phyloP scores from a whole-genome alignment of 1,140 invertebrate species.

The Tribolium castaneum region DNA sequence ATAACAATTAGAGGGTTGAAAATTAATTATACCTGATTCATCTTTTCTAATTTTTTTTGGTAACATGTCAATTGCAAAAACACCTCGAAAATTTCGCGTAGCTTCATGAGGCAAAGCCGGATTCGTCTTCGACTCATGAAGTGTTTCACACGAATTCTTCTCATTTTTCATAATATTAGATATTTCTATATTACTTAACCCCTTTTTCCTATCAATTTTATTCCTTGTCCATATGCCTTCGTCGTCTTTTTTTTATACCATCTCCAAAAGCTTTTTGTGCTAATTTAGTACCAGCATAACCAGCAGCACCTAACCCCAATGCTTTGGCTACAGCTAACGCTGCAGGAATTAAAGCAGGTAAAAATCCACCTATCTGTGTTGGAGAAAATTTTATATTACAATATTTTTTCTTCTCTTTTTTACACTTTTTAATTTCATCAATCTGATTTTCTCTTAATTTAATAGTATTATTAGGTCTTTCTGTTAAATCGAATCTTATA shows the following conservation, averaged over 20 bases:
- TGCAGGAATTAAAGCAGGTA: conserved; percentile 37
- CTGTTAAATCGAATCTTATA: conserved; percentile 34
- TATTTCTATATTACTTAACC: conserved; percentile 32
- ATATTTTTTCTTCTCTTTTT: conserved; percentile 40
- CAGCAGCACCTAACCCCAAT: conserved; percentile 40
- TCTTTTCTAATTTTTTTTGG: conserved; percentile 41
- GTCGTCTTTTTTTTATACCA: conserved; percentile 8
- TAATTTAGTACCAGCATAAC: conserved; percentile 42
- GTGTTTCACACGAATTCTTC: conserved; percentile 15
- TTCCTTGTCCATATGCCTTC: not conserved
- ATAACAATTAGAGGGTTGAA: conserved; percentile 38
- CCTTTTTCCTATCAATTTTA: conserved; percentile 27
- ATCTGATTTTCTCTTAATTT: conserved; percentile 42
- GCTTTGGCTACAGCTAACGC: conserved; percentile 37
- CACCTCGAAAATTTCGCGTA: conserved; percentile 34
- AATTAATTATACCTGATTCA: conserved; percentile 41
- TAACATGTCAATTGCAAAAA: conserved; percentile 37
- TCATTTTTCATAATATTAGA: conserved; percentile 24
- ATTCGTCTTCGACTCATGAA: too few relatives aligned
- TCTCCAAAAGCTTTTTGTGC: conserved; percentile 25
- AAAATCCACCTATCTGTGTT: conserved; percentile 34
- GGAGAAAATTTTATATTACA: conserved; percentile 38
- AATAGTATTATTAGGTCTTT: conserved; percentile 34
- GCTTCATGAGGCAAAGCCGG: conserved; percentile 1
- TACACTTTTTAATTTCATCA: conserved; percentile 34